Base-by-base conservation (phyloP, 2,888 invertebrate genomes). In the Camptogramma bilineatum region DNA sequence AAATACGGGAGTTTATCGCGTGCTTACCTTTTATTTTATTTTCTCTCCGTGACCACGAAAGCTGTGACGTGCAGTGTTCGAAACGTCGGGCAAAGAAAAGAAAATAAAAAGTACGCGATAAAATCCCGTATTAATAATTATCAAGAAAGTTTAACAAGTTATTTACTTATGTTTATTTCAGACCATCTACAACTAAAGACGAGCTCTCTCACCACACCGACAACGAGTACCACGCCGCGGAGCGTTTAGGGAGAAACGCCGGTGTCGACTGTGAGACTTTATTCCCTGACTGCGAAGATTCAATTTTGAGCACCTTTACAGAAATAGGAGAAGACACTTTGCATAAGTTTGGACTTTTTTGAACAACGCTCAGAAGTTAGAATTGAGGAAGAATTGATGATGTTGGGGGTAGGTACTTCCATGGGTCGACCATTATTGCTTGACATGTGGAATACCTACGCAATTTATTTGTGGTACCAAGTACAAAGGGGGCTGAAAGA, bases 141-240 rank as follows among this genome's bases (percentile, higher is more conserved):
- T n/a, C n/a, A n/a, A n/a, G n/a, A n/a, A n/a, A n/a, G n/a, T n/a
- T n/a, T n/a, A n/a, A n/a, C n/a, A n/a, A n/a, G n/a, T n/a, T n/a
- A n/a, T n/a, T n/a, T n/a, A n/a, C n/a, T n/a, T n/a, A n/a, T n/a
- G n/a, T 28, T 72, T 69, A 21, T 58, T 59, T 52, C 84, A 96
- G 96, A 18, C 96, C 97, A 19, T 96, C 97, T 16, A 93, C 95
- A 31, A 96, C 96, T 0, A 90, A 85, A 21, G 97, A 97, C 75
- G 76, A 85, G 0, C 78, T 96, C 18, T 94, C 95, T 3, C 94
- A 95, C 65, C 94, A 95, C 80, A 92, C 94, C 0, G 96, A 96
- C 84, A 95, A 95, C 70, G 96, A 96, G 80, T 97, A 96, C 82
- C 94, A 95, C 54, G 95, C 95, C 2, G 96, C 97, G 0, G 97